phyloP scores from a whole-genome alignment of 2,888 invertebrate genomes.

The Julus scanicus region DNA sequence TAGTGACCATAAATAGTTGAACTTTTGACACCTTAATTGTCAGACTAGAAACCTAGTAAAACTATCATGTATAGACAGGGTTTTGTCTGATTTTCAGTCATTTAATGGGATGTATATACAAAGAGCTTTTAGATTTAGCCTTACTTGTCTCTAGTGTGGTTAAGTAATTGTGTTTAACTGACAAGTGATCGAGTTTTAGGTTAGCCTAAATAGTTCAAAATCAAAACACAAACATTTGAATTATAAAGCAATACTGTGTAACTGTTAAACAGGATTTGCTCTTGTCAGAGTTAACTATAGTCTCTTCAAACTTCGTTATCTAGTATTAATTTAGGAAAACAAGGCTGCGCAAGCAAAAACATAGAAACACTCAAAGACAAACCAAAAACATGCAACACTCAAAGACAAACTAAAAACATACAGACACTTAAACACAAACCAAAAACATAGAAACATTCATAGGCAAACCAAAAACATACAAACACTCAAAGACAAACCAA shows the following conservation, averaged over 20 bases:
- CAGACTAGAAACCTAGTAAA: neutral
- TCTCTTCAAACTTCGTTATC: no score
- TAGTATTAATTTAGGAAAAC: no score
- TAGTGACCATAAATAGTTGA: conserved; percentile 40
- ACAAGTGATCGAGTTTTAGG: neutral
- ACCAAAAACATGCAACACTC: no score
- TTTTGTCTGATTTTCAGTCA: neutral
- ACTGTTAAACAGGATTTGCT: neutral
- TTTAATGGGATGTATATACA: neutral
- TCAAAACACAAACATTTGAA: neutral
- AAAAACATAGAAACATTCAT: no score
- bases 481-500: no score
- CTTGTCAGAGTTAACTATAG: no score
- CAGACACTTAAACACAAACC: no score
- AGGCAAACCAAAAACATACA: no score
- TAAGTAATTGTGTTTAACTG: neutral
- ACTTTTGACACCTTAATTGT: conserved; percentile 40
- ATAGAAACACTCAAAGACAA: no score
- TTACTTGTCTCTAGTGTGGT: neutral
- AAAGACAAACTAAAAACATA: no score
- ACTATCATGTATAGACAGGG: neutral
- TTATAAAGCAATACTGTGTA: neutral
- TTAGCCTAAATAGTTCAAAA: neutral
- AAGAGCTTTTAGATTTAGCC: neutral
- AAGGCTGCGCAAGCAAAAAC: no score